Conservation (phyloP, 2,888 invertebrate genomes). For the Sipha maydis region DNA sequence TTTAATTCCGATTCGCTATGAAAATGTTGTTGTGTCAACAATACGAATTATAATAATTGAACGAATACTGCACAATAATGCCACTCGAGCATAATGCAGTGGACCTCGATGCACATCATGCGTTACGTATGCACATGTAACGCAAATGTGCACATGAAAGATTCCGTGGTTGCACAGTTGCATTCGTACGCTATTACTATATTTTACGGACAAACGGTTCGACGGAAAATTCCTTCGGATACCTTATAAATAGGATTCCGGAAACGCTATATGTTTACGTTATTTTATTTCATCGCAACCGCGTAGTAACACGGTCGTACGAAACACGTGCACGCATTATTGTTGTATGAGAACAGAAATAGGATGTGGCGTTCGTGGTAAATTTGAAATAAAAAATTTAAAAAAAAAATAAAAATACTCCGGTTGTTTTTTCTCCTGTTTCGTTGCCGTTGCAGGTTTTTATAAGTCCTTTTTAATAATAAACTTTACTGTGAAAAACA, state of each 20-base stretch:
- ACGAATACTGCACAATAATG: background rate
- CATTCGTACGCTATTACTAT: background rate
- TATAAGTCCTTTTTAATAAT: conserved; percentile 7
- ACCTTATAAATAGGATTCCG: background rate
- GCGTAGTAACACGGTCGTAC: background rate
- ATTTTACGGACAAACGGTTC: background rate
- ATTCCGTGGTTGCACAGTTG: background rate
- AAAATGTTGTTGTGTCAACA: background rate
- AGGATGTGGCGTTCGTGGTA: background rate
- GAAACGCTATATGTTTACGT: background rate
- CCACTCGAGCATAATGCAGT: background rate
- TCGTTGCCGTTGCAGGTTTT: background rate
- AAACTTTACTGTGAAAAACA: background rate
- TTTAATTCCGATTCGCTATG: background rate
- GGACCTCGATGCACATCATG: background rate
- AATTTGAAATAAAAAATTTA: background rate
- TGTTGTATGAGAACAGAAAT: background rate
- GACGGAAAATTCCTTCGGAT: background rate
- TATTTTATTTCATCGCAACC: background rate
- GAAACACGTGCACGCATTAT: background rate
- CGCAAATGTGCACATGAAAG: background rate
- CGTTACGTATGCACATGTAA: background rate
- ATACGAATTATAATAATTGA: background rate
- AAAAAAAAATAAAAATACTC: background rate
- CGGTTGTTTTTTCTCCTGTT: background rate